Conservation (phyloP, 1,140 invertebrate species). For the Drosophila varians region DNA sequence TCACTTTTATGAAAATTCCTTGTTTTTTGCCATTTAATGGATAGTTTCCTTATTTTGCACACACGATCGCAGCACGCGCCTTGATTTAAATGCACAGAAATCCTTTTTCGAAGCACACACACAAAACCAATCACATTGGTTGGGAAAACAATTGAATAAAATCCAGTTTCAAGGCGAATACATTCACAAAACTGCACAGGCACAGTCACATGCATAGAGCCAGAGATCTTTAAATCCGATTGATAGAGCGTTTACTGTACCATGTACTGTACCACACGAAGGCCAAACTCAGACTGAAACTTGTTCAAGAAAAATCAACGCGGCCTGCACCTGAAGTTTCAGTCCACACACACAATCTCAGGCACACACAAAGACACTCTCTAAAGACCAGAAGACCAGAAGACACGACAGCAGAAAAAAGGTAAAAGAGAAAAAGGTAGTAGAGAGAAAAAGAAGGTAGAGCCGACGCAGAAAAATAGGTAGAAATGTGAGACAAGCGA, state of each 20-base stretch:
- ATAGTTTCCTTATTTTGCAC: conserved; percentile 23
- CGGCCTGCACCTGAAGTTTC: conserved; percentile 76
- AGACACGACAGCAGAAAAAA: conserved; percentile 75
- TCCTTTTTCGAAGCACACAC: conserved; percentile 34
- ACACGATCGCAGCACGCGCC: conserved; percentile 45
- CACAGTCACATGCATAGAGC: conserved; percentile 47
- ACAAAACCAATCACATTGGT: conserved; percentile 15
- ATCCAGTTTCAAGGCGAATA: conserved; percentile 50
- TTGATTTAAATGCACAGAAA: conserved; percentile 42
- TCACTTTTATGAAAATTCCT: conserved; percentile 18
- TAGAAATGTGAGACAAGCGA: conserved; percentile 64
- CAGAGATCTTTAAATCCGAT: conserved; percentile 31
- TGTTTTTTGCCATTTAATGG: conserved; percentile 5
- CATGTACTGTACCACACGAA: conserved; percentile 74
- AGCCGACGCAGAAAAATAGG: conserved; percentile 52
- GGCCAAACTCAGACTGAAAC: conserved; percentile 83
- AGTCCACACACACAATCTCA: conserved; percentile 38
- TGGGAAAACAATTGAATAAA: conserved; percentile 46
- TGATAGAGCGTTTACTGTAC: conserved; percentile 76
- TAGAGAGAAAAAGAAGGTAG: conserved; percentile 59
- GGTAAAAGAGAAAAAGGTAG: conserved; percentile 46
- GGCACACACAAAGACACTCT: conserved; percentile 9
- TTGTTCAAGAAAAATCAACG: conserved; percentile 77
- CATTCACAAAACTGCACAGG: conserved; percentile 29
- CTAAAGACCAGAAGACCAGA: conserved; percentile 40